Evolutionary conservation across 2,113 vertebrate species (phyloP), one percentile per base, ranked within the genome.

Genomic region (Carassius carassius): DNA sequence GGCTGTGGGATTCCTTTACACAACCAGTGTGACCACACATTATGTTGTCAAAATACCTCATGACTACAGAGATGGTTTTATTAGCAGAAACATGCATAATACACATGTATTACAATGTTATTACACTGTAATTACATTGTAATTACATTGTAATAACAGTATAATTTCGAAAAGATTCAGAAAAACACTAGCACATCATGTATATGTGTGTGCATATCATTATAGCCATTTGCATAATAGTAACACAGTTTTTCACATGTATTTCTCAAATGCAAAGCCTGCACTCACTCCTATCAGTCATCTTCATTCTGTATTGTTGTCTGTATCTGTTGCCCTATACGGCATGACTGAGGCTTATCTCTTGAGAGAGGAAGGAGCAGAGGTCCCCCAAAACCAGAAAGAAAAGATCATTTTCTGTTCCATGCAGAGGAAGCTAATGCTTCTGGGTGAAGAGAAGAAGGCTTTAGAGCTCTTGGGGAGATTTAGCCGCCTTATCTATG

Each of bases 381-480:
- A 80, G 72, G 60, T 81, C 77, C 32, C 25, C 14, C 14, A 23
- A 32, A 83, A 81, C 37, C 21, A 16, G 19, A 73, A 63, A 65
- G 63, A 81, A 69, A 82, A 78, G 25, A 85, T 86, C 75, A 84
- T 85, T 88, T 87, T 78, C 84, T 82, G 84, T 82, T 56, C 63
- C 69, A 69, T 81, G 74, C 23, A 47, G 49, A 56, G 60, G 19
- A 84, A 85, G 79, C 86, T 84, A 83, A 87, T 83, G 75, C 78
- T 51, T 69, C 72, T 13, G 72, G 60, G 79, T n/a, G 73, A 44
- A 70, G 17, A 76, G 74, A 70, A 60, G 54, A 80, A 65, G 47
- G 82, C 84, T 89, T 88, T 85, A 79, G 72, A 79, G 86, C 78
- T 90, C 84, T 81, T 63, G 13, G 54, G 75, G 81, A 87, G 80